Conservation (phyloP, 2,113 vertebrate genomes). For the Poecilia latipinna region DNA sequence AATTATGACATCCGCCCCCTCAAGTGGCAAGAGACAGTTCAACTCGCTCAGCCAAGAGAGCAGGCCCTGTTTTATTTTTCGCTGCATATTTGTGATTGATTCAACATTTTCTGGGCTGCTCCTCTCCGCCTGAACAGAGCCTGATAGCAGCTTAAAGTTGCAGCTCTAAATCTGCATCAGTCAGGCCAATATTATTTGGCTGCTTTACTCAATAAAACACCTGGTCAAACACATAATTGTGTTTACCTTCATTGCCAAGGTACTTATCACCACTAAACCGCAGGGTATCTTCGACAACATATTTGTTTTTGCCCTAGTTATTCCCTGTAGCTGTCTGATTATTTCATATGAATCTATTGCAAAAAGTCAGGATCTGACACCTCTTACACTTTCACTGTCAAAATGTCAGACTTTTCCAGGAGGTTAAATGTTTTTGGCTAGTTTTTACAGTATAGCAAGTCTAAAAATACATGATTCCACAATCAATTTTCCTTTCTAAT, state of each 20-base stretch:
- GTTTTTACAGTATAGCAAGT: neutral
- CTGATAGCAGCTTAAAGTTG: constrained; percentile 34
- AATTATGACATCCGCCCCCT: constrained; percentile 71
- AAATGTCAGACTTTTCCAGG: too few relatives aligned
- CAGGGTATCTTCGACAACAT: constrained; percentile 11
- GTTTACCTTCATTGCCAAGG: neutral
- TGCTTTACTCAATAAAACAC: constrained; percentile 17
- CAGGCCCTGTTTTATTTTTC: constrained; percentile 1
- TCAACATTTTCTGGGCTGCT: constrained; percentile 53
- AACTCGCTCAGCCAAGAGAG: constrained; percentile 54
- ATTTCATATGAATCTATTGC: neutral
- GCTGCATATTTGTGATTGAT: constrained; percentile 28
- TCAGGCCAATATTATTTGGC: constrained; percentile 25
- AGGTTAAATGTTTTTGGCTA: neutral
- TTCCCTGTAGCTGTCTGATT: neutral
- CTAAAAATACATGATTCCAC: too few relatives aligned
- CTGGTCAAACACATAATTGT: constrained; percentile 17
- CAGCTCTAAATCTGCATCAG: constrained; percentile 4
- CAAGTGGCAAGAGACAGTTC: constrained; percentile 61
- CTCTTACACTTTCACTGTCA: neutral
- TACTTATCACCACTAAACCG: neutral
- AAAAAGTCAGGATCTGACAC: neutral
- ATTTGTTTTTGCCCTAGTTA: neutral
- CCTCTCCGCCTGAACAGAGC: constrained; percentile 15
- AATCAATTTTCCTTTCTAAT: too few relatives aligned